Evolutionary conservation across 35 echinoderm and acorn worm species (phyloP).

Genomic region (Lytechinus variegatus): DNA sequence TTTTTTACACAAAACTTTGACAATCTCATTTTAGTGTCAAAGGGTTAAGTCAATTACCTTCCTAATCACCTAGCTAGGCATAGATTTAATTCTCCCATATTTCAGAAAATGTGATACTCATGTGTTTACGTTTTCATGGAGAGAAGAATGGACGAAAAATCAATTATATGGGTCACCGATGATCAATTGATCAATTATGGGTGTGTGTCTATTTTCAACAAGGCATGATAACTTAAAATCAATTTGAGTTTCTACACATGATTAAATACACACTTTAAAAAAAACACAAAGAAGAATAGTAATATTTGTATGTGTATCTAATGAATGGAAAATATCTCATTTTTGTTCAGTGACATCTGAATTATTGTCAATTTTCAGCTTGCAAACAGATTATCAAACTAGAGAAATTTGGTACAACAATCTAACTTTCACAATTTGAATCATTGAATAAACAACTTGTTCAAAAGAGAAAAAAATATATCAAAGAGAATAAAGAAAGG

Average conservation of each 20-base stretch:
- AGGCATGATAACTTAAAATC: not conserved
- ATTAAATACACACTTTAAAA: not conserved
- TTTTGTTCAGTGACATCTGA: too few relatives aligned
- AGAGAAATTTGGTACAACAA: too few relatives aligned
- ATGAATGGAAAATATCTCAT: too few relatives aligned
- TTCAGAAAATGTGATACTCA: not conserved
- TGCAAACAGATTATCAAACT: too few relatives aligned
- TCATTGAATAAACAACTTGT: too few relatives aligned
- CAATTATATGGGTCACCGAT: not conserved
- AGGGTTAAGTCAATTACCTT: not conserved
- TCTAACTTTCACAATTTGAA: too few relatives aligned
- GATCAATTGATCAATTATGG: not conserved
- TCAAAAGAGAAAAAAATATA: too few relatives aligned
- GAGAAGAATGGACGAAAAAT: not conserved
- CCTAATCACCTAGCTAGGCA: not conserved
- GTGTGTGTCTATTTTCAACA: not conserved
- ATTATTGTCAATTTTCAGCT: too few relatives aligned
- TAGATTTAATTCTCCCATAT: not conserved
- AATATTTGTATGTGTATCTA: too few relatives aligned
- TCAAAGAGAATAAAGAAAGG: too few relatives aligned
- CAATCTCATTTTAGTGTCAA: not conserved
- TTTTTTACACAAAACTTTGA: constrained; percentile 6
- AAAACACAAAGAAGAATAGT: not conserved
- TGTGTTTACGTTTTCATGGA: not conserved
- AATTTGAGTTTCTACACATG: not conserved